phyloP scores from a whole-genome alignment of 2,113 vertebrate species.

The Ranitomeya imitator region DNA sequence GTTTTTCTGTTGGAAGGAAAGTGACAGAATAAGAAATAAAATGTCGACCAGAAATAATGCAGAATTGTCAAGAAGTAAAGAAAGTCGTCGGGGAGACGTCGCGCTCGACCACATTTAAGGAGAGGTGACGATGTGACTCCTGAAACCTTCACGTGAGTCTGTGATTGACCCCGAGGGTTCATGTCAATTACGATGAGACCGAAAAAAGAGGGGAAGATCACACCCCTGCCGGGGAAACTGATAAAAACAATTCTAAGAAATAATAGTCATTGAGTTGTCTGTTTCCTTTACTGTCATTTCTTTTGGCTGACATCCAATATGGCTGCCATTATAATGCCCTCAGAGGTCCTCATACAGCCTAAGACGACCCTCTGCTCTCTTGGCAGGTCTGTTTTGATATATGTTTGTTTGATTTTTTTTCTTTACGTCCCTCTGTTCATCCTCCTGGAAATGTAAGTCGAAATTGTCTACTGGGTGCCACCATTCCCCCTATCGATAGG shows the following conservation, averaged over 20 bases:
- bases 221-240: not conserved
- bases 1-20: not conserved
- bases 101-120: not conserved
- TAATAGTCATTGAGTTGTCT: not conserved
- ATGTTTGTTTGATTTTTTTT: too few relatives aligned
- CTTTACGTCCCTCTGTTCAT: too few relatives aligned
- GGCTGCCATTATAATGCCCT: not conserved
- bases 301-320: not conserved
- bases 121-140: not conserved
- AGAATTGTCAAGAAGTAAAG: slow-evolving; percentile 24
- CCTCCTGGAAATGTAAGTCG: too few relatives aligned
- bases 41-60: not conserved
- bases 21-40: not conserved
- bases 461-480: too few relatives aligned
- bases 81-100: slow-evolving; percentile 21
- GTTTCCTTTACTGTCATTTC: not conserved
- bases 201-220: not conserved
- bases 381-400: too few relatives aligned
- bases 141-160: not conserved
- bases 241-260: not conserved
- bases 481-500: too few relatives aligned
- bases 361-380: not conserved
- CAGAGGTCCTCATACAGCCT: not conserved
- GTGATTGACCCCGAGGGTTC: not conserved
- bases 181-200: not conserved